Base-by-base conservation (phyloP, 1,140 invertebrate genomes). In the Heliconius himera region DNA sequence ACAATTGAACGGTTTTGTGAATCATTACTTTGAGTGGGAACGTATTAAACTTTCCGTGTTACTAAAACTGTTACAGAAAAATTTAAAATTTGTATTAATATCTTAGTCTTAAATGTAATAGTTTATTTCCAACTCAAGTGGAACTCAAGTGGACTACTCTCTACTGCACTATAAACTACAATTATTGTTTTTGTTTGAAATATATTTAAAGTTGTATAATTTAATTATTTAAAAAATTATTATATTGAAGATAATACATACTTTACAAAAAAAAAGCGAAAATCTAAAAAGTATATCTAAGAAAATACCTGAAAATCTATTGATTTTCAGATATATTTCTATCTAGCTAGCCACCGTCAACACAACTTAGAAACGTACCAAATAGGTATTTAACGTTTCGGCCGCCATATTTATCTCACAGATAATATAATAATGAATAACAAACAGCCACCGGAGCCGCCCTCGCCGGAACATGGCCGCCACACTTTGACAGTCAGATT, bases 401-500 rank as follows among this genome's bases (percentile, higher is more conserved):
- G 13, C 84, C 81, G 86, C 84, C 83, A 88, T 87, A 86, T 89
- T 87, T 87, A 73, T 73, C 26, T 66, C 70, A 73, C 71, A 76
- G n/a, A 70, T 76, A 77, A 77, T 88, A 85, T 88, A 88, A 86
- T 88, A 91, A 89, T 87, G 85, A 89, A 89, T 89, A 88, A 81
- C 77, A 83, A 82, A 73, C 78, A 85, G 74, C 83, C 60, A 1
- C 60, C 73, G 81, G 72, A 80, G 78, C 73, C 83, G 79, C 82
- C 77, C 78, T 83, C 83, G 80, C 83, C 77, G 77, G 76, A 85
- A 84, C 60, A 84, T 84, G 85, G 80, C 81, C 78, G 82, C 83
- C 84, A 79, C 83, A 85, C 88, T 91, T 91, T 91, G 90, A 89
- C 84, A 91, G 87, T 92, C 90, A 93, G 90, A 93, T 91, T 92